Percentiles rank a stretch among this genome's conserved stretches.
phyloP scores from a whole-genome alignment of 2,113 vertebrate genomes.

The Oenanthe oenanthe region DNA sequence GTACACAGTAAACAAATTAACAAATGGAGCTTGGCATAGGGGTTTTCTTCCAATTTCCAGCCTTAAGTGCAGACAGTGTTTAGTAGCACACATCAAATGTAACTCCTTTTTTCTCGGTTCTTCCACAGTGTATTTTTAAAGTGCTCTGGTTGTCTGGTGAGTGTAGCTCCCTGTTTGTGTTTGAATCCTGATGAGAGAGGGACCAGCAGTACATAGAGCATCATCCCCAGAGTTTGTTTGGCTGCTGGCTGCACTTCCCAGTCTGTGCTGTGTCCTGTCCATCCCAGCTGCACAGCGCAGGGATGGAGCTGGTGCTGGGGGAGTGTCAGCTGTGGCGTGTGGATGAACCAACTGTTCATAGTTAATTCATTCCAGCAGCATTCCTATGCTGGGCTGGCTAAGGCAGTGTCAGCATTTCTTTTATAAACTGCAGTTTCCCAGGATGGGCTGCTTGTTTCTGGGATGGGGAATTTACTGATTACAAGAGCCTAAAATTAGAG shows the following conservation, averaged over 20 bases:
- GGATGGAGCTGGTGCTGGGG: background rate
- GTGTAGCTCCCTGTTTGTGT: background rate
- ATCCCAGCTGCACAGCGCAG: accelerated
- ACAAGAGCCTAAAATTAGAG: background rate
- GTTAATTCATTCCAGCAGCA: background rate
- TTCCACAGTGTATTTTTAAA: background rate
- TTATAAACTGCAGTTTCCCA: conserved; percentile 9
- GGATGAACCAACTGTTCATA: background rate
- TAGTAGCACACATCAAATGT: accelerated
- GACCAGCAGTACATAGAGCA: accelerated
- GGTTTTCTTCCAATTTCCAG: background rate
- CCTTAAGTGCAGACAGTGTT: background rate
- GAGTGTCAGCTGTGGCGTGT: background rate
- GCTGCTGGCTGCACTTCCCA: background rate
- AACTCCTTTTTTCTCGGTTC: background rate
- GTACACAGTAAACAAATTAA: conserved; percentile 44
- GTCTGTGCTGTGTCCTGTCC: background rate
- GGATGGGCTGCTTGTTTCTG: background rate
- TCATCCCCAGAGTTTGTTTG: background rate
- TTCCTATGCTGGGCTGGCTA: conserved; percentile 4
- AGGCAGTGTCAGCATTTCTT: conserved; percentile 34
- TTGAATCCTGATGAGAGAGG: background rate
- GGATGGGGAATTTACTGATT: background rate
- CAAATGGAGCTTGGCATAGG: conserved; percentile 32
- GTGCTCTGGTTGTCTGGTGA: background rate